Evolutionary conservation across 1,140 invertebrate species (phyloP).

Genomic region (Bombus confusus): DNA sequence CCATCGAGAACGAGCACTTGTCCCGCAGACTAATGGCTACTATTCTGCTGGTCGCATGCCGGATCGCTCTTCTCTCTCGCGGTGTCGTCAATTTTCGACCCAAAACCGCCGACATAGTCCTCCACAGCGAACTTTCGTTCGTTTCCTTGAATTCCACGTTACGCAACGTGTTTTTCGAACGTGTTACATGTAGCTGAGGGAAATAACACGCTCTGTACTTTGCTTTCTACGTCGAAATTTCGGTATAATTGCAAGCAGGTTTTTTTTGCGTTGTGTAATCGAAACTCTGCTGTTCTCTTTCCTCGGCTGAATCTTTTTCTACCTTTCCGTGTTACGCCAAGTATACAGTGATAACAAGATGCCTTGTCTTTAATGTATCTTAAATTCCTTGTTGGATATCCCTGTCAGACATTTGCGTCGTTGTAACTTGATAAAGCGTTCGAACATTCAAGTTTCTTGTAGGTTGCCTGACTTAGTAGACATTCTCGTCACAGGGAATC

Average conservation of each 20-base stretch:
- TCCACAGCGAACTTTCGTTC: background rate
- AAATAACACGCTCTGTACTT: background rate
- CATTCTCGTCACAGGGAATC: background rate
- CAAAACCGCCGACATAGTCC: background rate
- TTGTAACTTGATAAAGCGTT: background rate
- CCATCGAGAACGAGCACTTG: background rate
- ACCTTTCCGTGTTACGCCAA: background rate
- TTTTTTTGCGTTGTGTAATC: background rate
- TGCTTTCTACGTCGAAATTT: background rate
- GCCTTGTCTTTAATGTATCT: background rate
- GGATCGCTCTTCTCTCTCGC: background rate
- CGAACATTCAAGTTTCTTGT: background rate
- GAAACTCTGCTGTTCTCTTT: background rate
- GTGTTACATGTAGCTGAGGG: background rate
- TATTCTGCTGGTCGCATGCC: background rate
- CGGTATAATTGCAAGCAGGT: background rate
- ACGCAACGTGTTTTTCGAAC: background rate
- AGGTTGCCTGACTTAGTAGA: background rate
- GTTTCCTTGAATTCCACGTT: background rate
- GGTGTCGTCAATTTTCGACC: background rate
- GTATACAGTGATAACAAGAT: background rate
- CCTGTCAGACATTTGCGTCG: background rate
- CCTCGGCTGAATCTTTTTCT: no score
- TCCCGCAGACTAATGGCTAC: background rate
- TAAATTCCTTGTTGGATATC: background rate